Evolutionary conservation across 2,113 vertebrate genomes (phyloP).

Genomic region (Polypterus senegalus): DNA sequence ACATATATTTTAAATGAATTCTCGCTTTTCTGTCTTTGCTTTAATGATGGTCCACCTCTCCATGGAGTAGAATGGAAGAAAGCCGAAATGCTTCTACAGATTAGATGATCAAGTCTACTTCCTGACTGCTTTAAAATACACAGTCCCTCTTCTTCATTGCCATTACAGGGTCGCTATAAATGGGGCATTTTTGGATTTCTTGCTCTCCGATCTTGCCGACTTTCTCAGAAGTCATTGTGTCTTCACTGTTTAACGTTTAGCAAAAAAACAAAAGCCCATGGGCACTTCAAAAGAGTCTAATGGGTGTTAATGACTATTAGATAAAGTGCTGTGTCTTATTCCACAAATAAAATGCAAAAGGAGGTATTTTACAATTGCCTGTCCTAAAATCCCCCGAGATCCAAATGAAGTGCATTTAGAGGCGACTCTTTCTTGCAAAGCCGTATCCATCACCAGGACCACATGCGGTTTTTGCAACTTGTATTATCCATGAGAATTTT

Average conservation of each 20-base stretch:
- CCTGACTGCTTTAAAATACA: constrained; percentile 55
- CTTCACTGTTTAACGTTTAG: constrained; percentile 48
- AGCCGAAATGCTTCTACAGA: constrained; percentile 6
- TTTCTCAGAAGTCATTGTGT: constrained; percentile 68
- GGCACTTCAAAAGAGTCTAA: constrained; percentile 78
- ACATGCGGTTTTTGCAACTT: constrained; percentile 24
- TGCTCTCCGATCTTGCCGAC: constrained; percentile 20
- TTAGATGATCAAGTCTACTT: constrained; percentile 53
- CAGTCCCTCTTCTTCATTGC: constrained; percentile 37
- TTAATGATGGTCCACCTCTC: too few species aligned
- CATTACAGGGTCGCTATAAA: constrained; percentile 46
- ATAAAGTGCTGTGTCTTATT: constrained; percentile 51
- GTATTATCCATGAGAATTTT: constrained; percentile 52
- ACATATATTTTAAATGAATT: too few species aligned
- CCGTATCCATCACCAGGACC: constrained; percentile 7
- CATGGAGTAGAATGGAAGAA: too few species aligned
- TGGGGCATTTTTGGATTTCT: constrained; percentile 31
- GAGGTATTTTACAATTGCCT: constrained; percentile 48
- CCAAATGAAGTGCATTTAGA: constrained; percentile 33
- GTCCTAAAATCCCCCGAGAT: constrained; percentile 40
- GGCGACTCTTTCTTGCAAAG: neutral
- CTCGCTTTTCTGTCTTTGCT: too few species aligned
- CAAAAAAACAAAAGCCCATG: constrained; percentile 50
- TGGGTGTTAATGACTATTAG: constrained; percentile 89
- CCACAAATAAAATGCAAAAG: constrained; percentile 57